These are phyloP conservation scores for Chrysomela aeneicollis DNA, from an alignment of 2,888 invertebrate species.

Conservation along the genomic window DNA sequence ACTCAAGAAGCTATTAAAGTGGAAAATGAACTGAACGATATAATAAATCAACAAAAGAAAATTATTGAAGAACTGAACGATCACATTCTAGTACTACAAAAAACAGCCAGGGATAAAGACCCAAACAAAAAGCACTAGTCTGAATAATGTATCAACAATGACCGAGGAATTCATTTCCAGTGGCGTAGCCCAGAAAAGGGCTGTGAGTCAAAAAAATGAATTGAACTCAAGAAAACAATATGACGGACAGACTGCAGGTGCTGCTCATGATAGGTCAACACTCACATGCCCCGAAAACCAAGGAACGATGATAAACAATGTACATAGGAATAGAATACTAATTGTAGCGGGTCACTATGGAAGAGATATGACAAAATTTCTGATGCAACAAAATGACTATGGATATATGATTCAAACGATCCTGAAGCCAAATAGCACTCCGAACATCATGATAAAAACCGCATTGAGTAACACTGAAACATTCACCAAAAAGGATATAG, in stretches of 20 bases:
- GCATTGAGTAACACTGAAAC: background rate
- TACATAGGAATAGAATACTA: constrained; percentile 3
- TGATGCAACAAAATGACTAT: background rate
- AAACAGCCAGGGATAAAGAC: constrained; percentile 9
- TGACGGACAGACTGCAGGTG: too few species aligned
- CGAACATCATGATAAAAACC: background rate
- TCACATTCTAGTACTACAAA: constrained; percentile 3
- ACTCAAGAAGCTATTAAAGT: constrained; percentile 4
- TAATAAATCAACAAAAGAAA: constrained; percentile 1
- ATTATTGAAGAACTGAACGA: constrained; percentile 7
- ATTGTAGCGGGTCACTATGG: constrained; percentile 9
- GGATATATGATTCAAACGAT: background rate
- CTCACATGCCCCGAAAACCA: too few species aligned
- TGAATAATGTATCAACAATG: background rate
- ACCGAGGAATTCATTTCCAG: background rate
- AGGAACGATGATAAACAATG: too few species aligned
- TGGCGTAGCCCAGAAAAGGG: background rate
- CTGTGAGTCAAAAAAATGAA: background rate
- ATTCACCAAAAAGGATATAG: constrained; percentile 19
- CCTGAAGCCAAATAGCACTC: constrained; percentile 6
- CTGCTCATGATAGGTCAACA: too few species aligned
- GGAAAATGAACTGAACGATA: constrained; percentile 4
- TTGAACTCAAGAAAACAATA: too few species aligned
- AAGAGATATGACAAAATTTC: background rate
- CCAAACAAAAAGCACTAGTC: background rate